Conservation (phyloP, 2,888 invertebrate genomes). For the Notodonta dromedarius region DNA sequence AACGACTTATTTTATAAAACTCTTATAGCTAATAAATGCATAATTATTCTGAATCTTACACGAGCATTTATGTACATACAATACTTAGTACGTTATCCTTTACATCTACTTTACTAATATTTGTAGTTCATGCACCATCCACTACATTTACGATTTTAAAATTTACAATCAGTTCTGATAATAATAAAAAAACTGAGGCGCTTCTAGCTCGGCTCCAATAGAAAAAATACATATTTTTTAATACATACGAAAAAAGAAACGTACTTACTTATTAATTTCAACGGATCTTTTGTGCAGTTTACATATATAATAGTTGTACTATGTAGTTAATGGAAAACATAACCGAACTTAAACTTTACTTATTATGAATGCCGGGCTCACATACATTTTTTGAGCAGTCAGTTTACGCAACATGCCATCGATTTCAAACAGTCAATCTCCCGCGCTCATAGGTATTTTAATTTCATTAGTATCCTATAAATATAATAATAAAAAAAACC, state of each 20-base stretch:
- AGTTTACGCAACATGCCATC: neutral
- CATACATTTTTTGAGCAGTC: neutral
- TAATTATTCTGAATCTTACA: slow-evolving; percentile 26
- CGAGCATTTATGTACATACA: slow-evolving; percentile 10
- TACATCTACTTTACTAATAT: slow-evolving; percentile 3
- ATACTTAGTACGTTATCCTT: slow-evolving; percentile 5
- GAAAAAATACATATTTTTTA: neutral
- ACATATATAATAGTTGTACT: too few relatives aligned
- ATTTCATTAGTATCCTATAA: neutral
- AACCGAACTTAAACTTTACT: neutral
- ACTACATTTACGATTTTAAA: neutral
- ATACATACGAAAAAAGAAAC: neutral
- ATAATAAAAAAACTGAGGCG: neutral
- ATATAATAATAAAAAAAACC: neutral
- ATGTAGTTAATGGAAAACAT: too few relatives aligned
- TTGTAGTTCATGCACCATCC: neutral
- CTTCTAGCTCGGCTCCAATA: neutral
- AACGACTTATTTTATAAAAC: slow-evolving; percentile 22
- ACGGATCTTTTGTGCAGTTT: too few relatives aligned
- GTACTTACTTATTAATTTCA: neutral
- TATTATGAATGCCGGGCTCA: neutral
- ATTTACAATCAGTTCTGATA: slow-evolving; percentile 4
- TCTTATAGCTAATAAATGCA: slow-evolving; percentile 33
- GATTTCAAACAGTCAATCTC: neutral
- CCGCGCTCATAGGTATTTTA: neutral